These are phyloP conservation scores for Gryon sp. DNA, from an alignment of 1,140 invertebrate species.

Conservation along the genomic window DNA sequence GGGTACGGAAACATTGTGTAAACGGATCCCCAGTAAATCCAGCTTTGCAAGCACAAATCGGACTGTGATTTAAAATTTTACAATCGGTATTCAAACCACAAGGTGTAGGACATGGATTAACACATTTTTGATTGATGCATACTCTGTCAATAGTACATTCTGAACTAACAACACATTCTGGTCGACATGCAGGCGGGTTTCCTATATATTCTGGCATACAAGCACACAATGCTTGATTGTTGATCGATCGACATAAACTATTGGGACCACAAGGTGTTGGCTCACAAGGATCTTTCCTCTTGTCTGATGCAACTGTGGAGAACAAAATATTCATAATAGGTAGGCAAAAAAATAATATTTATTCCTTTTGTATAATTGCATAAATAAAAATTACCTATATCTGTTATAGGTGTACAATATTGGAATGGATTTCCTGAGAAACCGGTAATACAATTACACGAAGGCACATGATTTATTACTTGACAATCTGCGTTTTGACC, in stretches of 20 bases:
- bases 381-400: constrained; percentile 72
- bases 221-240: constrained; percentile 73
- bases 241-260: constrained; percentile 70
- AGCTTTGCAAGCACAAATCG: constrained; percentile 83
- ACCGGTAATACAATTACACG: constrained; percentile 79
- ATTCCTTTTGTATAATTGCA: too few relatives aligned
- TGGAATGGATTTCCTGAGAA: constrained; percentile 80
- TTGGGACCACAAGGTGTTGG: constrained; percentile 78
- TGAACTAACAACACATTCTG: constrained; percentile 79
- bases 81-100: constrained; percentile 88
- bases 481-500: constrained; percentile 81
- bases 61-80: constrained; percentile 82
- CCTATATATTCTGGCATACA: constrained; percentile 80
- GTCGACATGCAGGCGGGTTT: constrained; percentile 77
- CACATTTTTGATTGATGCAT: constrained; percentile 81
- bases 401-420: constrained; percentile 65
- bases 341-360: too few relatives aligned
- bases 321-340: constrained; percentile 69
- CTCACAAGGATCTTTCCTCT: constrained; percentile 77
- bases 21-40: constrained; percentile 86
- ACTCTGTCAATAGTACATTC: constrained; percentile 80
- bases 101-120: constrained; percentile 87
- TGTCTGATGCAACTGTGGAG: constrained; percentile 74
- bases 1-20: constrained; percentile 80
- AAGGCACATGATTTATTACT: constrained; percentile 80